These are phyloP conservation scores for Venustaconcha ellipsiformis DNA, from an alignment of 1,140 invertebrate species.

Conservation along the genomic window DNA sequence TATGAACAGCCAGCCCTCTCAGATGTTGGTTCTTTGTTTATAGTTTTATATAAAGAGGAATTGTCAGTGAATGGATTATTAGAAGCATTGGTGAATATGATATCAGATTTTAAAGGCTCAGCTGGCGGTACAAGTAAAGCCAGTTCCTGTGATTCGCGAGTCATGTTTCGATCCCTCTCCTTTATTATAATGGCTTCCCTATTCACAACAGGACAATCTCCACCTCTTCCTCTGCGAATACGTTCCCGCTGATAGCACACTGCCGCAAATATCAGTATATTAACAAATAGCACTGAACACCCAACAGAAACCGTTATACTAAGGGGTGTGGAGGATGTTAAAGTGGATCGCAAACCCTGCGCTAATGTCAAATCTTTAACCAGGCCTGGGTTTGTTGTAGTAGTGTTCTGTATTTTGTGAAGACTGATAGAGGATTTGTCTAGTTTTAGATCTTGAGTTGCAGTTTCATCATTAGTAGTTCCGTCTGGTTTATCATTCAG, in stretches of 20 bases:
- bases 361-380: background rate
- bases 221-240: slow-evolving; percentile 42
- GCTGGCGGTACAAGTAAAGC: slow-evolving; percentile 8
- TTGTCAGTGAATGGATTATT: slow-evolving; percentile 6
- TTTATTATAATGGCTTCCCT: background rate
- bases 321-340: slow-evolving; percentile 33
- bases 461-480: background rate
- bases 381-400: slow-evolving; percentile 6
- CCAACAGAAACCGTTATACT: slow-evolving; percentile 90
- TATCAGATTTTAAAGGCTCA: background rate
- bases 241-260: slow-evolving; percentile 95
- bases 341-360: background rate
- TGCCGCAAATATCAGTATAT: slow-evolving; percentile 92
- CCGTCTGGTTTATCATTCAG: slow-evolving; percentile 4
- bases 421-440: slow-evolving; percentile 30
- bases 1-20: slow-evolving; percentile 21
- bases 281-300: slow-evolving; percentile 88
- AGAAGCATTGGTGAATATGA: slow-evolving; percentile 5
- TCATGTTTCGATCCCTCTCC: background rate
- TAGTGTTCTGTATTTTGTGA: slow-evolving; percentile 24
- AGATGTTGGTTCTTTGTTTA: slow-evolving; percentile 16
- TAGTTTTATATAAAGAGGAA: slow-evolving; percentile 2
- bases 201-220: background rate
- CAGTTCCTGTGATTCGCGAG: background rate
- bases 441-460: slow-evolving; percentile 16